Conservation (phyloP, 2,113 vertebrate genomes). For the Hippocampus mohnikei region DNA sequence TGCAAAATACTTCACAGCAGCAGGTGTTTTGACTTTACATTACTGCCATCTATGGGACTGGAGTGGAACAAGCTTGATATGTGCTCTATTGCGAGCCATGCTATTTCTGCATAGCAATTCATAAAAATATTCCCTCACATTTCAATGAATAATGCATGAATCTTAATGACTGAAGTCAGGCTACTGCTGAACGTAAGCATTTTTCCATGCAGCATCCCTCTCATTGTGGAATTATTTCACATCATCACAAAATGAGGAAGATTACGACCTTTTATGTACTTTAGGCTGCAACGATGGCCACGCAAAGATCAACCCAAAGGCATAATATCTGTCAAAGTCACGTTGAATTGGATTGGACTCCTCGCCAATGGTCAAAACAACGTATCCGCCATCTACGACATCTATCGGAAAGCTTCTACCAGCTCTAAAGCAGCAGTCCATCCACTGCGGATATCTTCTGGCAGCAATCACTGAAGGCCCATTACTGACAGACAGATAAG, state of each 20-base stretch:
- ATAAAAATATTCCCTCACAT: not conserved
- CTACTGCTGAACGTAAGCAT: not conserved
- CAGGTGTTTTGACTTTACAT: not conserved
- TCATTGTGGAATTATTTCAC: constrained; percentile 27
- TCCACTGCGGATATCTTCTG: constrained; percentile 45
- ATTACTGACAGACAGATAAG: constrained; percentile 63
- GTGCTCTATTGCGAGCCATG: not conserved
- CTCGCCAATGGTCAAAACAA: constrained; percentile 48
- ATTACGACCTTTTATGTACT: constrained; percentile 27
- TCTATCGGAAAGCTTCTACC: constrained; percentile 43
- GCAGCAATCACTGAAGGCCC: constrained; percentile 60
- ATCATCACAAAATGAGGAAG: constrained; percentile 28
- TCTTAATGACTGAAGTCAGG: not conserved
- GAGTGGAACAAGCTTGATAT: not conserved
- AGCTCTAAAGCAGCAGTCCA: constrained; percentile 47
- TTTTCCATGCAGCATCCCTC: constrained; percentile 8
- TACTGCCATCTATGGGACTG: not conserved
- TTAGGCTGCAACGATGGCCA: constrained; percentile 51
- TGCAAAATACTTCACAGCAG: no score
- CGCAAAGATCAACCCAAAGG: constrained; percentile 26
- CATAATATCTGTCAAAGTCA: constrained; percentile 49
- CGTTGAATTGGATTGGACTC: constrained; percentile 43
- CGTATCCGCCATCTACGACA: constrained; percentile 40
- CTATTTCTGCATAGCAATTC: not conserved
- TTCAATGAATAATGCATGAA: not conserved